Evolutionary conservation across 2,113 vertebrate genomes (phyloP).

Genomic region (Phylloscopus trochilus): DNA sequence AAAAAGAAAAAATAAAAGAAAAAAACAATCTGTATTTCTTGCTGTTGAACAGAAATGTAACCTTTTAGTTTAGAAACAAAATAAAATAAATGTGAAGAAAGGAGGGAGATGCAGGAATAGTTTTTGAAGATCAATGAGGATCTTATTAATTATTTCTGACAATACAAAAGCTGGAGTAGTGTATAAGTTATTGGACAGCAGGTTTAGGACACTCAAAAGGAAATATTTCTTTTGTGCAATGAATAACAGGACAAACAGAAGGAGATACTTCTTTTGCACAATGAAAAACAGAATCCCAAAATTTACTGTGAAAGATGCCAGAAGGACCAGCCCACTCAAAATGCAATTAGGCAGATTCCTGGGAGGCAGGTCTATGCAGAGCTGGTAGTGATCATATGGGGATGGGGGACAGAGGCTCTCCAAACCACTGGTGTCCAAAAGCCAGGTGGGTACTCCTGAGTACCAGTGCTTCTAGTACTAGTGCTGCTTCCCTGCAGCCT

Average conservation of each 20-base stretch:
- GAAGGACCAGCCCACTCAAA: background rate
- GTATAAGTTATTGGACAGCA: background rate
- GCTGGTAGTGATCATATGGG: background rate
- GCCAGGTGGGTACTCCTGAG: accelerated
- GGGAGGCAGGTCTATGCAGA: background rate
- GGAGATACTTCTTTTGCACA: background rate
- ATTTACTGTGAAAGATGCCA: background rate
- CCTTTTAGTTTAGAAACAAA: background rate
- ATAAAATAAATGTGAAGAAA: background rate
- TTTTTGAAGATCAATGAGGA: background rate
- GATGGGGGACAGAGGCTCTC: background rate
- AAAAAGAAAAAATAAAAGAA: background rate
- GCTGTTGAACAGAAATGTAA: background rate
- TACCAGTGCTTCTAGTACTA: accelerated
- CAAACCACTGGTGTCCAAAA: background rate
- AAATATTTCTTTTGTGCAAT: background rate
- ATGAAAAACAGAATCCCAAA: background rate
- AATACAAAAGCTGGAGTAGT: background rate
- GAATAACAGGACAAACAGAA: background rate
- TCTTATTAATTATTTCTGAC: background rate
- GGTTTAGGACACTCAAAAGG: background rate
- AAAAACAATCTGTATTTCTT: background rate
- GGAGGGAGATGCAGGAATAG: background rate
- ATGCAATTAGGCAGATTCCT: background rate
- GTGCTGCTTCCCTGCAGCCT: background rate